phyloP scores from a whole-genome alignment of 2,888 invertebrate species.

The Dendrolimus pini region DNA sequence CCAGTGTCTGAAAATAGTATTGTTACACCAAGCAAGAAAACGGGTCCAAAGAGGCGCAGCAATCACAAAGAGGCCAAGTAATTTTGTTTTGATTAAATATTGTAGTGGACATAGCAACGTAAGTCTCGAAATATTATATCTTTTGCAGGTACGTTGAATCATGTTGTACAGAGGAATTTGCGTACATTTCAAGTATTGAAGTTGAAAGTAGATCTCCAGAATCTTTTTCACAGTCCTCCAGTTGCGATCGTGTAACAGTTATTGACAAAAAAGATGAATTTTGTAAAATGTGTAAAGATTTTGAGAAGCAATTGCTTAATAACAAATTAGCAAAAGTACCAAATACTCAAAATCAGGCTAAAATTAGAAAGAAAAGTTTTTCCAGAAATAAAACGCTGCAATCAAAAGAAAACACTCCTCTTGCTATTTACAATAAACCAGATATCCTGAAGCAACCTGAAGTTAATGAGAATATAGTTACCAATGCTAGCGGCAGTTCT shows the following conservation, averaged over 20 bases:
- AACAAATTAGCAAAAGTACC: conserved; percentile 16
- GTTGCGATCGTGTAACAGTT: conserved; percentile 56
- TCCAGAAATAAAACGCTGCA: conserved; percentile 5
- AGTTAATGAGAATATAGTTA: no score
- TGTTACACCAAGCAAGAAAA: conserved; percentile 29
- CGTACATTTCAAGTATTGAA: conserved; percentile 50
- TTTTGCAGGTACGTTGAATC: conserved; percentile 44
- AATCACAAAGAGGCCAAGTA: conserved; percentile 42
- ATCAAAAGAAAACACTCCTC: conserved; percentile 8
- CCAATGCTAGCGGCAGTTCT: no score
- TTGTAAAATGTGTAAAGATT: conserved; percentile 21
- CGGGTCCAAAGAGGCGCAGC: conserved; percentile 22
- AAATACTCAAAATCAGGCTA: conserved; percentile 13
- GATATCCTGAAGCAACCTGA: no score
- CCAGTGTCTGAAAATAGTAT: conserved; percentile 46
- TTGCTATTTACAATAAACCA: no score
- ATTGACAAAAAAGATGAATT: conserved; percentile 43
- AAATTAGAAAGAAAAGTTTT: conserved; percentile 12
- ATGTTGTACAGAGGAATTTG: conserved; percentile 50
- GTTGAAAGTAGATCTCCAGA: conserved; percentile 29
- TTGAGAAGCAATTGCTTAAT: conserved; percentile 20
- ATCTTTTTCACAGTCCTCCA: conserved; percentile 39
- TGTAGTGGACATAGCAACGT: neutral
- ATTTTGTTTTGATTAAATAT: conserved; percentile 4
- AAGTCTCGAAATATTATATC: neutral